Evolutionary conservation across 2,113 vertebrate genomes (phyloP).

Genomic region (Sminthopsis crassicaudata): DNA sequence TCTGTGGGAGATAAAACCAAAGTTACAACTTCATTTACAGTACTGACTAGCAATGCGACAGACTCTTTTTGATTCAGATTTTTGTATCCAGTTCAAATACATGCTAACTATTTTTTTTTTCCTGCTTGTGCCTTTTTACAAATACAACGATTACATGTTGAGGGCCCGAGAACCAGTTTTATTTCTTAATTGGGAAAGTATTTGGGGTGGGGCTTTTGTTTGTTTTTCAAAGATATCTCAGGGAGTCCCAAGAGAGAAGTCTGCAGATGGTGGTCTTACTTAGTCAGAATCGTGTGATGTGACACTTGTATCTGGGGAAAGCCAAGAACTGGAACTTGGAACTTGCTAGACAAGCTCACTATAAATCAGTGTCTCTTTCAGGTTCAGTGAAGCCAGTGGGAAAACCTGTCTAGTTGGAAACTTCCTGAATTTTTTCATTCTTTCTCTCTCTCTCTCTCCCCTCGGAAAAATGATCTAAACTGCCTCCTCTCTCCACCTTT

Average conservation of each 20-base stretch:
- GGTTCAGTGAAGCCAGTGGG: constrained; percentile 64
- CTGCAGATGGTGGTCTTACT: constrained; percentile 75
- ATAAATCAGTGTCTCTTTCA: constrained; percentile 75
- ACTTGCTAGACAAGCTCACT: constrained; percentile 61
- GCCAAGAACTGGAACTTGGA: constrained; percentile 74
- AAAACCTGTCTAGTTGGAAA: constrained; percentile 68
- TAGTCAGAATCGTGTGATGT: constrained; percentile 66
- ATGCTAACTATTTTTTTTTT: constrained; percentile 17
- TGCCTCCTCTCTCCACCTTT: background rate
- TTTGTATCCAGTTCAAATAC: constrained; percentile 72
- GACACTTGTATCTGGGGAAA: constrained; percentile 72
- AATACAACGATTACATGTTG: constrained; percentile 13
- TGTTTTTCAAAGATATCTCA: constrained; percentile 48
- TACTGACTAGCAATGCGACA: constrained; percentile 64
- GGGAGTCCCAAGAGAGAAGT: constrained; percentile 55
- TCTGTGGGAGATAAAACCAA: constrained; percentile 87
- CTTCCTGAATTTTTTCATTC: constrained; percentile 53
- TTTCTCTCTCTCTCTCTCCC: background rate
- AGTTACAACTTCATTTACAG: constrained; percentile 82
- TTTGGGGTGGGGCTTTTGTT: constrained; percentile 52
- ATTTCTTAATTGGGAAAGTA: constrained; percentile 48
- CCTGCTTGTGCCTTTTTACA: background rate
- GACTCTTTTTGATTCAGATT: constrained; percentile 80
- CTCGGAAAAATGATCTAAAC: background rate
- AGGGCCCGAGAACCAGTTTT: background rate